These are phyloP conservation scores for Didymodactylos carnosus DNA, from an alignment of 2,888 invertebrate species.

Conservation along the genomic window DNA sequence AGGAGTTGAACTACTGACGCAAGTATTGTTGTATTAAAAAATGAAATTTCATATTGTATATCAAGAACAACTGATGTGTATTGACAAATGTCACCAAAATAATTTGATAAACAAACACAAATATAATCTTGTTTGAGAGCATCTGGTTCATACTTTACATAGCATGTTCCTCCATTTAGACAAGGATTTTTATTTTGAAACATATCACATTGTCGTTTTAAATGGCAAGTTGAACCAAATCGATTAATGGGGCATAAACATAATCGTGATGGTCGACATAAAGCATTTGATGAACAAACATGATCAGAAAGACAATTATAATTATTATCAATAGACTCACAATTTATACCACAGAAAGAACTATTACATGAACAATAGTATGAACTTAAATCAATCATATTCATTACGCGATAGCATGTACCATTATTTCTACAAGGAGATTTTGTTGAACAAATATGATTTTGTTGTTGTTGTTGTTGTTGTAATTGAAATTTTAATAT, in stretches of 20 bases:
- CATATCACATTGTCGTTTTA: not conserved
- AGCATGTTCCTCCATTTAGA: not conserved
- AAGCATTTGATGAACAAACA: not conserved
- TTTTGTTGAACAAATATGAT: not conserved
- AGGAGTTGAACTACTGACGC: not conserved
- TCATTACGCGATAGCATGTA: not conserved
- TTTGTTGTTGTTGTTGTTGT: not conserved
- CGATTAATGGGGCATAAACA: not conserved
- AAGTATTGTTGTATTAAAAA: not conserved
- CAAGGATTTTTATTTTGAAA: not conserved
- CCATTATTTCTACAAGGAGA: not conserved
- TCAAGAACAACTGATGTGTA: not conserved
- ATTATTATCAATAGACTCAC: not conserved
- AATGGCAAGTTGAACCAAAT: not conserved
- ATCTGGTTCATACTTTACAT: not conserved
- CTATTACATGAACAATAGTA: not conserved
- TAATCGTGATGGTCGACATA: not conserved
- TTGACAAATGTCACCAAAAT: not conserved
- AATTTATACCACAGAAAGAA: not conserved
- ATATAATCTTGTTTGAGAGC: not conserved
- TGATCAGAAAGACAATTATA: too few relatives aligned
- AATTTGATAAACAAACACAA: not conserved
- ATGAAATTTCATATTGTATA: not conserved
- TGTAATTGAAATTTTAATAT: not conserved
- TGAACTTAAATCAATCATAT: not conserved